A percentile compares a stretch with the other conserved stretches of the same genome.
Conservation (phyloP, 2,888 invertebrate species). For the Cryptocephalus primarius region DNA sequence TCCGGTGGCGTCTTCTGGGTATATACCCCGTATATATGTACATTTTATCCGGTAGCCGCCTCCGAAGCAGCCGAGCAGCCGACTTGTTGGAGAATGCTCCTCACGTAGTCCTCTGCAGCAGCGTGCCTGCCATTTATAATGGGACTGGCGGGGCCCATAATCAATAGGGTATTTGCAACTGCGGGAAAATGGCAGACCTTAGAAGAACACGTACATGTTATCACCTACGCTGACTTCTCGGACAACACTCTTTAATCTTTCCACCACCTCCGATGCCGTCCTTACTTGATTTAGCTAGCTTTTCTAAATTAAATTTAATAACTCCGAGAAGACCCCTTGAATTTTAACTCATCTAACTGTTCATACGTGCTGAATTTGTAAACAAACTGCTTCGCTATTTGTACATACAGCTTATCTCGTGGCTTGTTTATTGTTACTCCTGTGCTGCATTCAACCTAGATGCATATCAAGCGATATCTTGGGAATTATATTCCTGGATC, state of each 20-base stretch:
- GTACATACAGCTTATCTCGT: background rate
- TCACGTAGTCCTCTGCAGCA: constrained; percentile 38
- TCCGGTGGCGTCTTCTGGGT: constrained; percentile 1
- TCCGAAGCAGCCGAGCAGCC: constrained; percentile 33
- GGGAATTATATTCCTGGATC: too few species aligned
- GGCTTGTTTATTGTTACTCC: too few species aligned
- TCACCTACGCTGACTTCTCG: constrained; percentile 26
- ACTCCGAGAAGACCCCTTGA: constrained; percentile 4
- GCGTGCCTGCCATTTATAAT: constrained; percentile 38
- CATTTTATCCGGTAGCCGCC: constrained; percentile 24
- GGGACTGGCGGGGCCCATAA: constrained; percentile 38
- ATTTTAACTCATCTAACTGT: constrained; percentile 7
- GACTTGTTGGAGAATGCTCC: constrained; percentile 38
- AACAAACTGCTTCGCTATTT: constrained; percentile 2
- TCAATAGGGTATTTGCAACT: constrained; percentile 45
- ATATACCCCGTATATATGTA: constrained; percentile 3
- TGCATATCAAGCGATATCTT: too few species aligned
- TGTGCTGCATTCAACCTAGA: too few species aligned
- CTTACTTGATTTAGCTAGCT: constrained; percentile 7
- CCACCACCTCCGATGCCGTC: constrained; percentile 4
- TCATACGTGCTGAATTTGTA: constrained; percentile 4
- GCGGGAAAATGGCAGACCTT: constrained; percentile 37
- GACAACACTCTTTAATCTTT: constrained; percentile 20
- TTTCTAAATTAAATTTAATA: constrained; percentile 10
- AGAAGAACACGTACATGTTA: constrained; percentile 32